Evolutionary conservation across 2,797 vertebrate genomes (phyloP), one percentile per base, ranked within the genome.

Genomic region (Rhyacichthys aspro): DNA sequence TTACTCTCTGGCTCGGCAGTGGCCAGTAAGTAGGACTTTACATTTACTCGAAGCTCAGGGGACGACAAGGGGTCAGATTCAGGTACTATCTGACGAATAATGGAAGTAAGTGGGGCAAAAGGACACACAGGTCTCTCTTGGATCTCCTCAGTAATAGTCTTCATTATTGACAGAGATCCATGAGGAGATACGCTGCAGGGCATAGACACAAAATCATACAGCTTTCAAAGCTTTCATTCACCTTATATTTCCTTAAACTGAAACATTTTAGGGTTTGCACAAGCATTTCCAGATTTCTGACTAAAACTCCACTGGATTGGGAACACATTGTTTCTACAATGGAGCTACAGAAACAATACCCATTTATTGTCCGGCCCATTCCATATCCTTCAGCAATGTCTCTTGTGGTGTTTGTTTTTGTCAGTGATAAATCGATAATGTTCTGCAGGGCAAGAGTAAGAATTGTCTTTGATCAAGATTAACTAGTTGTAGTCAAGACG

Each of bases 1-100:
- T 61, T 80, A 72, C 58, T 18, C 64, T 76, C 67, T 63, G 58
- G 65, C 50, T 67, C 59, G 39, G 37, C 37, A 58, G 58, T 60
- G 55, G 57, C 34, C 67, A 11, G 49, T 79, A 50, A 77, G 55
- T 38, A 12, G 28, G 4, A 18, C 4, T 17, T 6, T 34, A 34
- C 9, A 34, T 4, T 62, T 34, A 58, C 55, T 78, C 33, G 59
- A 49, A 12, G 14, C 16, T 54, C 28, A 36, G 48, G 54, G 42
- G 36, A 53, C 55, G 49, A 5, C 8, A 16, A 15, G 11, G 34
- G 59, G 50, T 63, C 57, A 49, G 49, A 52, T n/a, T 11, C 23
- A 48, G 23, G 16, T 38, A 58, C 18, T 23, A 15, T 38, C 14
- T 52, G 55, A 63, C 28, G 12, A 11, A 9, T 33, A 7, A 12